Evolutionary conservation across 1,140 invertebrate species (phyloP).

Genomic region (Philotrypesis tridentata): DNA sequence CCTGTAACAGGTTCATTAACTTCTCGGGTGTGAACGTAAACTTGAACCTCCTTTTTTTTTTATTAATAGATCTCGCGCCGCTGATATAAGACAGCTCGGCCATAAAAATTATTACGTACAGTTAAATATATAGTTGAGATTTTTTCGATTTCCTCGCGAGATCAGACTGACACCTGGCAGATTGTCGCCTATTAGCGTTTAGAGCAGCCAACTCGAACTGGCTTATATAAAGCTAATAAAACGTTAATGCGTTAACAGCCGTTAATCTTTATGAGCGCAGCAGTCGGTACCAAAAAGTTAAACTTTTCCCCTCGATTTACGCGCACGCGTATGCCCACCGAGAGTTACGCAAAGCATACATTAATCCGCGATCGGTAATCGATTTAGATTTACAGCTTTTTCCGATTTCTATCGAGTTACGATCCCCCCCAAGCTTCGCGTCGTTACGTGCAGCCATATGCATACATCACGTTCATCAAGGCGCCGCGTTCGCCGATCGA

Average conservation of each 20-base stretch:
- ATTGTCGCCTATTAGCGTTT: neutral
- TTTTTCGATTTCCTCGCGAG: neutral
- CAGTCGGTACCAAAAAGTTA: neutral
- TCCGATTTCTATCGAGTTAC: neutral
- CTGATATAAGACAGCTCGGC: neutral
- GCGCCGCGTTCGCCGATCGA: too few relatives aligned
- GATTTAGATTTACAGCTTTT: neutral
- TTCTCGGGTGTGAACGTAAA: neutral
- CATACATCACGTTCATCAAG: too few relatives aligned
- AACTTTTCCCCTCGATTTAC: neutral
- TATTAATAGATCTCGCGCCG: neutral
- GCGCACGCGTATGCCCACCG: too few relatives aligned
- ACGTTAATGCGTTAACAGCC: neutral
- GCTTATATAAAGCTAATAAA: neutral
- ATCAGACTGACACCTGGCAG: neutral
- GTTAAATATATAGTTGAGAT: neutral
- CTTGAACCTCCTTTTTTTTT: neutral
- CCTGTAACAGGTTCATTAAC: conserved; percentile 35
- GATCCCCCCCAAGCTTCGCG: too few relatives aligned
- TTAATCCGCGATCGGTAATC: neutral
- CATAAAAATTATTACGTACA: neutral
- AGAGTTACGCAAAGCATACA: neutral
- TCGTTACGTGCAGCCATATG: too few relatives aligned
- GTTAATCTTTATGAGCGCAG: neutral
- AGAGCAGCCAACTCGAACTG: neutral